Conservation (phyloP, 2,888 invertebrate species). For the Oegoconia quadripuncta region DNA sequence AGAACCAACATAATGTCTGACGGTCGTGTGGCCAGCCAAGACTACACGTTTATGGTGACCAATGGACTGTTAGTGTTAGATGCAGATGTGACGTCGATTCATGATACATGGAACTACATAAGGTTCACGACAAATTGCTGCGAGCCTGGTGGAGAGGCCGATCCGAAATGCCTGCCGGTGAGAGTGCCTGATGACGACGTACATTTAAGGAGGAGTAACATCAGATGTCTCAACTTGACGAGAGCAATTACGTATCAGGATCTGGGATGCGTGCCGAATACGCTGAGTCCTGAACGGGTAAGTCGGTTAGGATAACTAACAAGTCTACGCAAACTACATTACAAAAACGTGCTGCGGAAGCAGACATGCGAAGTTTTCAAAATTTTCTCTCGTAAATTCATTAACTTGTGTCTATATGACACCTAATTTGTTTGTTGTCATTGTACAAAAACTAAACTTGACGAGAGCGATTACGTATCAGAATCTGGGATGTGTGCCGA, state of each 20-base stretch:
- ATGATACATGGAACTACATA: conserved; percentile 23
- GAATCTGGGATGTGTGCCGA: conserved; percentile 34
- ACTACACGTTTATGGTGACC: conserved; percentile 3
- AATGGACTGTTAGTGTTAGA: conserved; percentile 12
- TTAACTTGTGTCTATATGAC: too few relatives aligned
- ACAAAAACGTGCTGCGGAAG: too few relatives aligned
- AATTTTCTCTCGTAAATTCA: too few relatives aligned
- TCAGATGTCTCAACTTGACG: conserved; percentile 45
- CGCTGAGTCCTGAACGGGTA: conserved; percentile 35
- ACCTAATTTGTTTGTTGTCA: too few relatives aligned
- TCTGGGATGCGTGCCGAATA: conserved; percentile 33
- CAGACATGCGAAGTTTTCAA: too few relatives aligned
- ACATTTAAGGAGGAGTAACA: conserved; percentile 29
- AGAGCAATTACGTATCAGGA: conserved; percentile 39
- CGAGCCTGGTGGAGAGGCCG: conserved; percentile 14
- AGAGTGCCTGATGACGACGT: conserved; percentile 36
- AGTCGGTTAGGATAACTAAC: conserved; percentile 6
- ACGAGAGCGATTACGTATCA: conserved; percentile 43
- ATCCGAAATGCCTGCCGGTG: conserved; percentile 36
- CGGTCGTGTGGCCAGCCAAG: conserved; percentile 8
- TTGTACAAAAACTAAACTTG: too few relatives aligned
- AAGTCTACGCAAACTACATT: background rate
- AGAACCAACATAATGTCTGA: conserved; percentile 8
- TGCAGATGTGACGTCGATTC: conserved; percentile 18
- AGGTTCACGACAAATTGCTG: conserved; percentile 17